Conservation (phyloP, 2,113 vertebrate species). For the Salvelinus alpinus region DNA sequence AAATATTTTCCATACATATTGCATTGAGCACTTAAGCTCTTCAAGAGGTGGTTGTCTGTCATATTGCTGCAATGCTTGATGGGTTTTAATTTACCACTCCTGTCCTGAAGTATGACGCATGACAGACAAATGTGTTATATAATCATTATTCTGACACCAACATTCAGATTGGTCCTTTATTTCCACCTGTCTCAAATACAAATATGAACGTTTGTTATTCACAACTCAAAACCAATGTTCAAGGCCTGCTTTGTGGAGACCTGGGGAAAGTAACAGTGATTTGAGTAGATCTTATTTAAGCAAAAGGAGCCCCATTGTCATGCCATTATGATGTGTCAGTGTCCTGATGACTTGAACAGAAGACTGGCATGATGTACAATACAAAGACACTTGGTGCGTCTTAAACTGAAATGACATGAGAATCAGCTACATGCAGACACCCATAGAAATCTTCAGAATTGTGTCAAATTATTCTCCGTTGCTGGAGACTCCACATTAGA, state of each 20-base stretch:
- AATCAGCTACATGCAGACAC: not conserved
- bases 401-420: not conserved
- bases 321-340: not conserved
- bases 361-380: not conserved
- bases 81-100: constrained; percentile 22
- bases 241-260: not conserved
- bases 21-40: constrained; percentile 31
- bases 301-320: not conserved
- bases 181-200: not conserved
- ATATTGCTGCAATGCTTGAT: constrained; percentile 38
- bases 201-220: not conserved
- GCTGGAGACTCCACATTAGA: constrained; percentile 38
- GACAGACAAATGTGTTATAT: not conserved
- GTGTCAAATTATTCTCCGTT: constrained; percentile 29
- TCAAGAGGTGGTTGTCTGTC: constrained; percentile 33
- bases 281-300: not conserved
- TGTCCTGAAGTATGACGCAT: not conserved
- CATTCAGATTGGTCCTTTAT: not conserved
- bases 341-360: not conserved
- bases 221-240: not conserved
- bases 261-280: too few relatives aligned
- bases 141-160: not conserved
- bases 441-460: constrained; percentile 12
- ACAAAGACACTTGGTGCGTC: not conserved
- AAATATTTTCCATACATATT: constrained; percentile 25